These are phyloP conservation scores for Drosophila rhopaloa DNA, from an alignment of 1,140 invertebrate species.

Conservation along the genomic window DNA sequence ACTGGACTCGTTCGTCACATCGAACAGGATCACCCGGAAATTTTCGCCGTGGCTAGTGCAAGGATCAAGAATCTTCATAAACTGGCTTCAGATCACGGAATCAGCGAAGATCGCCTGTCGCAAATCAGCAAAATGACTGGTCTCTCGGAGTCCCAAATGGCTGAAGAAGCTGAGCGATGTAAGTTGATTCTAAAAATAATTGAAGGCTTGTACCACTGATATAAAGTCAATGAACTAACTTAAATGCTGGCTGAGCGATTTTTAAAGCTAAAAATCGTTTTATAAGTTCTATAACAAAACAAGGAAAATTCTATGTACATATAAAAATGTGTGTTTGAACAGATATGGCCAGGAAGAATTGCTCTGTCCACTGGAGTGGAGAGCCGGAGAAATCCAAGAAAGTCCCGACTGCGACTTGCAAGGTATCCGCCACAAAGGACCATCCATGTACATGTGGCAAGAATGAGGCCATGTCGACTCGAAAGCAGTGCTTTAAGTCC, in stretches of 20 bases:
- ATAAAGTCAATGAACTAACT: too few species aligned
- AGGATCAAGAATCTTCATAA: slow-evolving; percentile 50
- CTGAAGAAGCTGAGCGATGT: slow-evolving; percentile 50
- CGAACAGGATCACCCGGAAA: slow-evolving; percentile 64
- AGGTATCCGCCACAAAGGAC: neutral
- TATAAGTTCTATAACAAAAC: too few species aligned
- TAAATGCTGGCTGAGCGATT: too few species aligned
- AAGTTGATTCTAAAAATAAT: neutral
- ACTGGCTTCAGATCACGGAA: slow-evolving; percentile 47
- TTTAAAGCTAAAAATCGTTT: too few species aligned
- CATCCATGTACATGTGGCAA: neutral
- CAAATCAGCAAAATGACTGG: slow-evolving; percentile 34
- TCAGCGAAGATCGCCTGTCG: slow-evolving; percentile 32
- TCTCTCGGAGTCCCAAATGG: slow-evolving; percentile 26
- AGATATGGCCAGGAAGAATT: slow-evolving; percentile 30
- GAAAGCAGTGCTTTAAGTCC: slow-evolving; percentile 38
- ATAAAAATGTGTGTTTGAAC: too few species aligned
- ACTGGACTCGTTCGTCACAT: slow-evolving; percentile 55
- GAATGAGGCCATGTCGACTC: too few species aligned
- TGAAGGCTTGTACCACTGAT: too few species aligned
- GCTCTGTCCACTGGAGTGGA: neutral
- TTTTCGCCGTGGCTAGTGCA: slow-evolving; percentile 22
- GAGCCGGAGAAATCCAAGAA: too few species aligned
- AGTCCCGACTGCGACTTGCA: too few species aligned
- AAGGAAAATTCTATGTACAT: too few species aligned